A percentile compares a stretch with the other conserved stretches of the same genome.
These are phyloP conservation scores for Halcyon chelicuti DNA, from an alignment of 2,797 vertebrate species.

Conservation along the genomic window DNA sequence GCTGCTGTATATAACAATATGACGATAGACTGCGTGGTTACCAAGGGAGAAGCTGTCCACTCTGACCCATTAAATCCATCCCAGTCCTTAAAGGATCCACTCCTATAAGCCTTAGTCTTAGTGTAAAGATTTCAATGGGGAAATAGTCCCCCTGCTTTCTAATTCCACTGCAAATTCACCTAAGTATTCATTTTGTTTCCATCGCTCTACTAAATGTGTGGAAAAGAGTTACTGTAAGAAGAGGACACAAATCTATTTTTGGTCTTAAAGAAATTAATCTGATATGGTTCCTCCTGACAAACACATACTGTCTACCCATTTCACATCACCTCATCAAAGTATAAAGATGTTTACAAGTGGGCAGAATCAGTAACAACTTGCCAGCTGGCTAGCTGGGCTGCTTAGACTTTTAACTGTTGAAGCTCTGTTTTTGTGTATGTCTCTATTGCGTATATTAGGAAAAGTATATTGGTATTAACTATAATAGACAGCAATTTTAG, in stretches of 20 bases:
- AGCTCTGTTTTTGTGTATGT: neutral
- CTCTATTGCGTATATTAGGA: neutral
- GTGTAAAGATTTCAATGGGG: neutral
- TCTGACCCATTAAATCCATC: neutral
- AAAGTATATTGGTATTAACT: neutral
- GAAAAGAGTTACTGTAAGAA: neutral
- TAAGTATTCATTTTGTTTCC: neutral
- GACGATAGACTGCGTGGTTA: neutral
- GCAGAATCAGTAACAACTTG: neutral
- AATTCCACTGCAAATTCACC: neutral
- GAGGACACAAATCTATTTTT: neutral
- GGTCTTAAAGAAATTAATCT: neutral
- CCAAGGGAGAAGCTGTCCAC: neutral
- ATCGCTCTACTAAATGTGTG: neutral
- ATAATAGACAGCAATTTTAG: neutral
- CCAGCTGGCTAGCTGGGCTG: neutral
- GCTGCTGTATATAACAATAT: neutral
- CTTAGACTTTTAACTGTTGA: neutral
- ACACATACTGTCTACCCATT: neutral
- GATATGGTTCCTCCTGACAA: neutral
- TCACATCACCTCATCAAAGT: neutral
- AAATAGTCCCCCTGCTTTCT: neutral
- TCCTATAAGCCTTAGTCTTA: neutral
- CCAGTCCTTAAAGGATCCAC: neutral
- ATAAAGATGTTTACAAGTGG: slow-evolving; percentile 26